These are phyloP conservation scores for Melipona quadrifasciata DNA, from an alignment of 1,140 invertebrate species.

Conservation along the genomic window DNA sequence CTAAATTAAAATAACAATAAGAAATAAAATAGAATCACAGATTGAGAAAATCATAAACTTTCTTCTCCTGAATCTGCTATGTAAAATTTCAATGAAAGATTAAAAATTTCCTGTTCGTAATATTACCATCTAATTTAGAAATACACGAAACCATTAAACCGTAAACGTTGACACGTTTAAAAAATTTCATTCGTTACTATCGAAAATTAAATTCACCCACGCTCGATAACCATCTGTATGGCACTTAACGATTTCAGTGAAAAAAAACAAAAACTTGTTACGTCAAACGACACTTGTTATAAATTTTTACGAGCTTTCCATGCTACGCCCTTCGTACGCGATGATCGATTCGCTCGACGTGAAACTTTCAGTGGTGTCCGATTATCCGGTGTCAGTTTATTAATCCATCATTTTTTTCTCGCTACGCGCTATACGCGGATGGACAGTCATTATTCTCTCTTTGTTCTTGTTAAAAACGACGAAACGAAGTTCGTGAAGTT, in stretches of 20 bases:
- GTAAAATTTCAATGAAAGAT: background rate
- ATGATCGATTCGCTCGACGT: conserved; percentile 33
- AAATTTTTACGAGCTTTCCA: background rate
- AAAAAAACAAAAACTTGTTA: too few relatives aligned
- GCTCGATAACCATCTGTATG: background rate
- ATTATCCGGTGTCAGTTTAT: conserved; percentile 27
- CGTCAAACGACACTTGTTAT: background rate
- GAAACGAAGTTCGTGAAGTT: background rate
- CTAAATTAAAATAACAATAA: background rate
- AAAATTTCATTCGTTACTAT: too few relatives aligned
- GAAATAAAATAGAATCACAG: background rate
- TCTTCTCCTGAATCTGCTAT: background rate
- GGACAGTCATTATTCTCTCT: conserved; percentile 43
- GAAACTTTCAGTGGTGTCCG: conserved; percentile 37
- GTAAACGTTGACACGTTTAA: too few relatives aligned
- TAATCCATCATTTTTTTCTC: conserved; percentile 22
- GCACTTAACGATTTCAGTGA: background rate
- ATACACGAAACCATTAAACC: too few relatives aligned
- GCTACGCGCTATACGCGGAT: background rate
- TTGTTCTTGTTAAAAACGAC: conserved; percentile 32
- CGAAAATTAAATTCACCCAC: background rate
- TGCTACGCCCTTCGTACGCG: background rate
- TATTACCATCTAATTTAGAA: too few relatives aligned
- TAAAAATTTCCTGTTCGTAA: too few relatives aligned
- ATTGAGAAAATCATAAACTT: background rate